Percentiles rank a stretch among this genome's conserved stretches.
These are phyloP conservation scores for Excalfactoria chinensis DNA, from an alignment of 2,113 vertebrate genomes.

Conservation along the genomic window DNA sequence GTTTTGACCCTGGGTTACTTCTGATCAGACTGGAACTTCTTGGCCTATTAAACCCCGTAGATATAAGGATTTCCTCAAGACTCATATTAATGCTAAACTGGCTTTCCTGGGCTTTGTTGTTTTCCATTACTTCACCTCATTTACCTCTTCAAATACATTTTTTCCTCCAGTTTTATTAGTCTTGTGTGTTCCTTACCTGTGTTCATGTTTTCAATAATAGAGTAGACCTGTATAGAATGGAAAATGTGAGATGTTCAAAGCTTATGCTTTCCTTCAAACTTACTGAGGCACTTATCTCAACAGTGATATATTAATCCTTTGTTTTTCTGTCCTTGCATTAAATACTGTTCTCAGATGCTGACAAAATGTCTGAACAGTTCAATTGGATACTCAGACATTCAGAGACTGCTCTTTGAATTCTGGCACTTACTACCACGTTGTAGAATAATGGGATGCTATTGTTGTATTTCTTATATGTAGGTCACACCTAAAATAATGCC, in stretches of 20 bases:
- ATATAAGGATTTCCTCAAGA: slow-evolving; percentile 9
- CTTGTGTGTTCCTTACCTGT: neutral
- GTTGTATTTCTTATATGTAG: neutral
- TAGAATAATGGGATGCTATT: neutral
- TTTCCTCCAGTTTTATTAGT: neutral
- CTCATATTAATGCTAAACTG: slow-evolving; percentile 2
- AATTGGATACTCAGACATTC: neutral
- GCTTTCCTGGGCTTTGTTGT: slow-evolving; percentile 30
- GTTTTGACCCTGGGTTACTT: slow-evolving; percentile 47
- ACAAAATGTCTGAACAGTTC: neutral
- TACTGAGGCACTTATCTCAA: neutral
- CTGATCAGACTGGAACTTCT: slow-evolving; percentile 34
- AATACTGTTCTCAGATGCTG: neutral
- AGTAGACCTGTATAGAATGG: neutral
- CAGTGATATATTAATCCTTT: neutral
- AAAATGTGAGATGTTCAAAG: neutral
- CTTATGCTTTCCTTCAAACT: neutral
- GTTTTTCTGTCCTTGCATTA: neutral
- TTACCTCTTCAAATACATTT: neutral
- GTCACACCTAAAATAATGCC: too few species aligned
- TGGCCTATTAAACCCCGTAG: slow-evolving; percentile 10
- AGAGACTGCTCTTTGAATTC: neutral
- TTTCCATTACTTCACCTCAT: slow-evolving; percentile 46
- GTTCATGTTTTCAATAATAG: slow-evolving; percentile 2
- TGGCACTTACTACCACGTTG: neutral